These are phyloP conservation scores for Arrhamphus sclerolepis DNA, from an alignment of 2,797 vertebrate genomes.

Conservation along the genomic window DNA sequence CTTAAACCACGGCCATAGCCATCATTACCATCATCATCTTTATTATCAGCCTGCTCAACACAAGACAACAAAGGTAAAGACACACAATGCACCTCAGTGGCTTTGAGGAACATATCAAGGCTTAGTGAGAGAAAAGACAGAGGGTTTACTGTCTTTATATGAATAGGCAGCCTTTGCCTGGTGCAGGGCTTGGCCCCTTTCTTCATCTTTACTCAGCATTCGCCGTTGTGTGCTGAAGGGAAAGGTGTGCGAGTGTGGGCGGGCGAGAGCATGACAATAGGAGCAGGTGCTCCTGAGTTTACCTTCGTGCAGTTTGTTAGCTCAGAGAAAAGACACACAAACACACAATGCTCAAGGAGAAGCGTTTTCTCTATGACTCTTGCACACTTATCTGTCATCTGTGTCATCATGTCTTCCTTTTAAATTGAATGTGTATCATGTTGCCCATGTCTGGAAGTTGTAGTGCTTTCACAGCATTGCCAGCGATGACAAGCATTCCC, in stretches of 20 bases:
- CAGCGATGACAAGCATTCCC: constrained; percentile 35
- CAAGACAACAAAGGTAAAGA: constrained; percentile 69
- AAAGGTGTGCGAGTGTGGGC: constrained; percentile 74
- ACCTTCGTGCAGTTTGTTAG: constrained; percentile 72
- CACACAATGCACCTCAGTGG: constrained; percentile 66
- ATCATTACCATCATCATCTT: constrained; percentile 68
- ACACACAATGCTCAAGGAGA: constrained; percentile 67
- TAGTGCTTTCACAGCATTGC: constrained; percentile 18
- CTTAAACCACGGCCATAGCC: constrained; percentile 65
- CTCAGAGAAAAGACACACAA: constrained; percentile 65
- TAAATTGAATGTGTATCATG: constrained; percentile 39
- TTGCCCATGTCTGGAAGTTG: constrained; percentile 47
- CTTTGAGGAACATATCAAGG: constrained; percentile 80
- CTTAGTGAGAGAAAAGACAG: constrained; percentile 74
- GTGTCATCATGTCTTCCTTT: constrained; percentile 46
- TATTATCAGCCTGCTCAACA: constrained; percentile 72
- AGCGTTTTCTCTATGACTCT: constrained; percentile 44
- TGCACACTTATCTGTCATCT: constrained; percentile 45
- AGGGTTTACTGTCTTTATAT: constrained; percentile 67
- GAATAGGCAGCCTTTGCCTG: constrained; percentile 76
- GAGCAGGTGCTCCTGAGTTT: constrained; percentile 76
- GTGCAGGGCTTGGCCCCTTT: constrained; percentile 77
- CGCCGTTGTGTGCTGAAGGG: constrained; percentile 85
- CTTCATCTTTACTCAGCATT: constrained; percentile 86
- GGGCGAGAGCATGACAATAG: constrained; percentile 68